Evolutionary conservation across 2,888 invertebrate species (phyloP).

Genomic region (Latheticus oryzae): DNA sequence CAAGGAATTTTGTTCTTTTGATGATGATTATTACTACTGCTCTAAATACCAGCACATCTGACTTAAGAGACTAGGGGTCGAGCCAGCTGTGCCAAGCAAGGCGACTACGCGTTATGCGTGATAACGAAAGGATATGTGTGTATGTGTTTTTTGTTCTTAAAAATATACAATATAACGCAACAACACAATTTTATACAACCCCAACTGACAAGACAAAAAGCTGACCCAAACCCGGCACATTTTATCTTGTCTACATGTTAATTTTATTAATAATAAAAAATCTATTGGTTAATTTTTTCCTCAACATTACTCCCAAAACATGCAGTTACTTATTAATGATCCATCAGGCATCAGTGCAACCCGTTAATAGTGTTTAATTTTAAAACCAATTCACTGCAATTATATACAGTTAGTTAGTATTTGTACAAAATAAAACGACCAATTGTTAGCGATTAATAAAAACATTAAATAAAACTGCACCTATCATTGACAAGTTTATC

Average conservation of each 20-base stretch:
- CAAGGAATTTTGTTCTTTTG: neutral
- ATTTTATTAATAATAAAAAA: conserved; percentile 13
- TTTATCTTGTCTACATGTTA: conserved; percentile 31
- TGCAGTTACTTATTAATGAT: conserved; percentile 38
- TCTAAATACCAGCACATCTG: conserved; percentile 41
- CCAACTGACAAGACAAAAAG: conserved; percentile 33
- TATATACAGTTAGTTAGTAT: conserved; percentile 37
- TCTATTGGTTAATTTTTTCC: conserved; percentile 24
- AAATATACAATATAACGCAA: conserved; percentile 45
- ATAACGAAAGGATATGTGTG: conserved; percentile 55
- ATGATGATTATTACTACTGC: neutral
- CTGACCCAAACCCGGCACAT: conserved; percentile 13
- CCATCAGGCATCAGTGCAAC: conserved; percentile 48
- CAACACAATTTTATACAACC: conserved; percentile 34
- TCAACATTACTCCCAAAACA: conserved; percentile 32
- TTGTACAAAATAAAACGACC: conserved; percentile 32
- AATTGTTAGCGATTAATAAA: conserved; percentile 39
- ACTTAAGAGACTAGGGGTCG: conserved; percentile 48
- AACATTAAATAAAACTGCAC: conserved; percentile 67
- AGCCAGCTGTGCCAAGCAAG: conserved; percentile 64
- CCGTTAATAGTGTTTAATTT: conserved; percentile 27
- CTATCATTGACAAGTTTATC: conserved; percentile 96
- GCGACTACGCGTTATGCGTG: conserved; percentile 56
- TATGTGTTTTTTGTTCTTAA: conserved; percentile 58
- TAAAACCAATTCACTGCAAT: conserved; percentile 36